Evolutionary conservation across 1,140 invertebrate genomes (phyloP).

Genomic region (Stegodyphus mimosarum): DNA sequence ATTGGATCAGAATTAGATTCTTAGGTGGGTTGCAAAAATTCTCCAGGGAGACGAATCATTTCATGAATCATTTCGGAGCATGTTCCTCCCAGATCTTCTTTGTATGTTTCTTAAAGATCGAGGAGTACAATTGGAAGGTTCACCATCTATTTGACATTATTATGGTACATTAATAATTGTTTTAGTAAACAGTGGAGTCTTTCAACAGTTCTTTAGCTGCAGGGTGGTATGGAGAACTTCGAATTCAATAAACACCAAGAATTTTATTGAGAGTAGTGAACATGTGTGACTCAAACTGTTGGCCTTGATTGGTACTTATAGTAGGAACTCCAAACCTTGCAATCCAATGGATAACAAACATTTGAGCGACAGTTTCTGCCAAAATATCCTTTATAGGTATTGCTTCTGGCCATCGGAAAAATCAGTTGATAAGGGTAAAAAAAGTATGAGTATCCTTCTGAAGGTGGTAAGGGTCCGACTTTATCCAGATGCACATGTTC

Average conservation of each 20-base stretch:
- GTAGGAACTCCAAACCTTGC: conserved; percentile 64
- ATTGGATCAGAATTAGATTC: too few relatives aligned
- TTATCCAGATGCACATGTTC: conserved; percentile 71
- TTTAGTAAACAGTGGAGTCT: conserved; percentile 69
- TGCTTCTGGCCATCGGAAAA: conserved; percentile 68
- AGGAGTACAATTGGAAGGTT: neutral
- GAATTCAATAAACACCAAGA: neutral
- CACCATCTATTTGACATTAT: neutral
- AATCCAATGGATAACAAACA: conserved; percentile 65
- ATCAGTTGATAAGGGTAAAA: conserved; percentile 70
- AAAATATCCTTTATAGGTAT: conserved; percentile 24
- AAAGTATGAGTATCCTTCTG: conserved; percentile 66
- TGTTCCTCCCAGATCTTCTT: neutral
- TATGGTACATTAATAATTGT: conserved; percentile 54
- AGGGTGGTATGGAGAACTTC: conserved; percentile 62
- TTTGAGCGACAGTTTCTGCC: conserved; percentile 65
- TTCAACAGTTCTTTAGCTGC: conserved; percentile 67
- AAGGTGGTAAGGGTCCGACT: conserved; percentile 68
- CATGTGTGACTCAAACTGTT: conserved; percentile 67
- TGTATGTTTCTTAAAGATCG: neutral
- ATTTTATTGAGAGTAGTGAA: conserved; percentile 5
- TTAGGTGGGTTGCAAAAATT: too few relatives aligned
- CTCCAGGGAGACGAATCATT: too few relatives aligned
- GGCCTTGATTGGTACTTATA: conserved; percentile 68
- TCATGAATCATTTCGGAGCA: neutral